A percentile compares a stretch with the other conserved stretches of the same genome.
Evolutionary conservation across 2,888 invertebrate species (phyloP).

Genomic region (Nomada goodeniana): DNA sequence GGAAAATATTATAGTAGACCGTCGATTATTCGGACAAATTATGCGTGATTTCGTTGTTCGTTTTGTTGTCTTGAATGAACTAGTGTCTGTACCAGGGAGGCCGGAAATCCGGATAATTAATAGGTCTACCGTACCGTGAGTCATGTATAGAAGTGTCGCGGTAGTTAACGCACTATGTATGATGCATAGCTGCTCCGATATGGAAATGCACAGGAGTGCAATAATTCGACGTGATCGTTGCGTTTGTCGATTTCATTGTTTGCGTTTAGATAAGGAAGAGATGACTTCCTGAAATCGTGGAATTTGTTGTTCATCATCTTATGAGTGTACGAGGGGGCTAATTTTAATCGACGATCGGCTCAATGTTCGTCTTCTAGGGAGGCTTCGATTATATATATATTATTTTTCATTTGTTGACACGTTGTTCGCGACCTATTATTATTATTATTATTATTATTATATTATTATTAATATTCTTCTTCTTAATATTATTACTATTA

Average conservation of each 20-base stretch:
- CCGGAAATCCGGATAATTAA: background rate
- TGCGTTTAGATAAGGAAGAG: background rate
- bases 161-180: conserved; percentile 44
- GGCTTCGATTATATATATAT: conserved; percentile 19
- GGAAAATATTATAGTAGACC: conserved; percentile 17
- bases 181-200: conserved; percentile 30
- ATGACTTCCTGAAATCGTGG: conserved; percentile 29
- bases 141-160: conserved; percentile 53
- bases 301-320: conserved; percentile 24
- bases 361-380: conserved; percentile 34
- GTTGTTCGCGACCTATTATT: conserved; percentile 25
- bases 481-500: conserved; percentile 9
- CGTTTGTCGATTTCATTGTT: conserved; percentile 15
- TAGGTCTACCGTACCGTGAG: conserved; percentile 23
- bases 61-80: background rate
- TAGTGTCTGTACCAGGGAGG: background rate
- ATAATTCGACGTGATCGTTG: conserved; percentile 17
- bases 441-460: background rate
- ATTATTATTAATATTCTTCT: background rate
- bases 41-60: background rate
- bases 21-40: background rate
- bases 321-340: conserved; percentile 40
- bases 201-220: conserved; percentile 43
- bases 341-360: conserved; percentile 41
- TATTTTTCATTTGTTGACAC: conserved; percentile 39